phyloP scores from a whole-genome alignment of 2,113 vertebrate species.

The Tragelaphus imberbis region DNA sequence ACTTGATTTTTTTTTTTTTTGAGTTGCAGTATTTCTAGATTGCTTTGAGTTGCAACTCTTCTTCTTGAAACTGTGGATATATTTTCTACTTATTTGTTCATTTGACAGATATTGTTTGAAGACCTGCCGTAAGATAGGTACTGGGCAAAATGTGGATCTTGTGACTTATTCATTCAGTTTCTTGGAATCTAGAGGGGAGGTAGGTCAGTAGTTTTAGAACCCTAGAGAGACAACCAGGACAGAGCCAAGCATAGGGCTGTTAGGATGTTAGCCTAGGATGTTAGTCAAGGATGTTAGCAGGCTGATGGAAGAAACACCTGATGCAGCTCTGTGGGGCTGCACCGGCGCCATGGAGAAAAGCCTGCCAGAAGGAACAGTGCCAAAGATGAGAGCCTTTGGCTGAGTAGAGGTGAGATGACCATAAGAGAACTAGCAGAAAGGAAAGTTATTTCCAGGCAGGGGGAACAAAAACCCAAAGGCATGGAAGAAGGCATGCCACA shows the following conservation, averaged over 20 bases:
- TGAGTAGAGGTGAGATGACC: not conserved
- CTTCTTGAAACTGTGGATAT: not conserved
- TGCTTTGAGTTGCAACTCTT: not conserved
- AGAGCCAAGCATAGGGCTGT: not conserved
- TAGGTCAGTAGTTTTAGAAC: not conserved
- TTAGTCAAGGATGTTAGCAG: not conserved
- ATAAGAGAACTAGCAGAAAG: not conserved
- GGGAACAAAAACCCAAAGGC: not conserved
- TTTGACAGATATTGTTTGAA: not conserved
- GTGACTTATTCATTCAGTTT: not conserved
- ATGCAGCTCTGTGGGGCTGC: not conserved
- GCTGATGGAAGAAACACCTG: not conserved
- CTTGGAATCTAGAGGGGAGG: not conserved
- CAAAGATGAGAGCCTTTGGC: not conserved
- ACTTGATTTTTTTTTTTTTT: not conserved
- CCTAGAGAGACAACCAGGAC: not conserved
- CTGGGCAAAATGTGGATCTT: not conserved
- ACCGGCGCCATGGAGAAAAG: fast-evolving
- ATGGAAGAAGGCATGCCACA: not conserved
- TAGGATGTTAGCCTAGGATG: not conserved
- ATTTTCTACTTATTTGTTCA: not conserved
- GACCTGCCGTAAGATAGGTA: not conserved
- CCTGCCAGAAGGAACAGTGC: not conserved
- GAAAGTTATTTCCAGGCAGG: not conserved
- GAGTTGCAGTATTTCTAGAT: not conserved